These are phyloP conservation scores for Parotocinclus haroldoi DNA, from an alignment of 2,797 vertebrate genomes.

Conservation along the genomic window DNA sequence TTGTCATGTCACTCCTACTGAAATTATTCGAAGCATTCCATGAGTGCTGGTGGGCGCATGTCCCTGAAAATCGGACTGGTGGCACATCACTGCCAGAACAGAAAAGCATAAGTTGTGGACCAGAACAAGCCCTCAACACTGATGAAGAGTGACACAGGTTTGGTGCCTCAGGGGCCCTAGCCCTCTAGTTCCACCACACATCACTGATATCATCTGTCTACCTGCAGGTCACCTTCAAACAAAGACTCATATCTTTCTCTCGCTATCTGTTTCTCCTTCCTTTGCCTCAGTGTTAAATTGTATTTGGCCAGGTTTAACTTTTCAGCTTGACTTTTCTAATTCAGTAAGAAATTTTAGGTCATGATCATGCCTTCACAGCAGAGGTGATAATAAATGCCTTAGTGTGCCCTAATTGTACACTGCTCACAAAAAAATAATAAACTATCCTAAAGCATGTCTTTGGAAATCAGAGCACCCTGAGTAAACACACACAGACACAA, in stretches of 20 bases:
- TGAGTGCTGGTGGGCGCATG: conserved; percentile 37
- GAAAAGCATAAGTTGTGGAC: conserved; percentile 20
- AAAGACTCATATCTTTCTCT: conserved; percentile 4
- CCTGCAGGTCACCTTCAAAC: conserved; percentile 35
- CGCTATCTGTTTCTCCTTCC: neutral
- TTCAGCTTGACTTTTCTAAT: no score
- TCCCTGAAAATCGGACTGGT: conserved; percentile 2
- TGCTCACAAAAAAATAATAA: no score
- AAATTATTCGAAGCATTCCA: conserved; percentile 19
- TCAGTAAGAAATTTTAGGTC: no score
- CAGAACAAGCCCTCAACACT: conserved; percentile 11
- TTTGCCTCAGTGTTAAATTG: conserved; percentile 12
- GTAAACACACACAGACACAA: no score
- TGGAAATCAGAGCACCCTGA: no score
- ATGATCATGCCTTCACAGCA: no score
- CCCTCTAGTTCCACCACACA: conserved; percentile 40
- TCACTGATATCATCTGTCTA: conserved; percentile 36
- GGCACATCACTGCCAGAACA: conserved; percentile 36
- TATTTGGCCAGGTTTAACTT: neutral
- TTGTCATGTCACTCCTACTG: conserved; percentile 17
- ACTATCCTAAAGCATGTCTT: no score
- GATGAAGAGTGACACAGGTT: conserved; percentile 39
- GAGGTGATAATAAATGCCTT: no score
- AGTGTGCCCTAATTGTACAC: no score
- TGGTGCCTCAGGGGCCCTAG: conserved; percentile 15